These are phyloP conservation scores for Epinotia demarniana DNA, from an alignment of 2,888 invertebrate genomes.

Conservation along the genomic window DNA sequence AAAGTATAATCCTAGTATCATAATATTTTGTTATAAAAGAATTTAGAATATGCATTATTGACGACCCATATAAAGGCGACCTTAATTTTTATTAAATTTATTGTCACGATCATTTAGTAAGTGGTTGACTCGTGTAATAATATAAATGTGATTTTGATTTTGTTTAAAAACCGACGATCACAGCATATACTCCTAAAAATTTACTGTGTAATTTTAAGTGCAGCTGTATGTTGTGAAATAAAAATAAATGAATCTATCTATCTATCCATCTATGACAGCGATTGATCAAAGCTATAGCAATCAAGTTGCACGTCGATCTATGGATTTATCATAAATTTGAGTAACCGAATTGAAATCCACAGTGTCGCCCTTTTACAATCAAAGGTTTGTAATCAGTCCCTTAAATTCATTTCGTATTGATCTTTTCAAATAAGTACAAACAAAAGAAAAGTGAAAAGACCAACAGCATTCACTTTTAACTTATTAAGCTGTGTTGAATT, in stretches of 20 bases:
- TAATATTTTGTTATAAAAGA: not conserved
- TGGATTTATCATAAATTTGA: conserved; percentile 25
- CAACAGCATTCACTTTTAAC: conserved; percentile 41
- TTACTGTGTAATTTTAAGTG: no score
- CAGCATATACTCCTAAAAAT: no score
- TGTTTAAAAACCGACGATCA: no score
- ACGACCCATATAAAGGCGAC: no score
- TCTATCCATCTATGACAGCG: no score
- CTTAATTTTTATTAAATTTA: no score
- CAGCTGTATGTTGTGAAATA: no score
- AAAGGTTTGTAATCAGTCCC: conserved; percentile 32
- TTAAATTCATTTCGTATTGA: conserved; percentile 38
- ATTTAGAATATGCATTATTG: no score
- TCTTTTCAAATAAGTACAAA: conserved; percentile 39
- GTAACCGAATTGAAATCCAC: conserved; percentile 21
- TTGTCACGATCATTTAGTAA: no score
- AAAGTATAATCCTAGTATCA: not conserved
- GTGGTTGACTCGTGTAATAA: no score
- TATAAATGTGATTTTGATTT: no score
- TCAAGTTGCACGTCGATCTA: not conserved
- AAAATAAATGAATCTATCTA: no score
- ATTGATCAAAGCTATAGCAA: conserved; percentile 23
- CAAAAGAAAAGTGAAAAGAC: conserved; percentile 40
- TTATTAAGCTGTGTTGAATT: conserved; percentile 39
- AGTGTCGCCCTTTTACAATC: conserved; percentile 26